Conservation (phyloP, 2,797 vertebrate species). For the Acipenser ruthenus region DNA sequence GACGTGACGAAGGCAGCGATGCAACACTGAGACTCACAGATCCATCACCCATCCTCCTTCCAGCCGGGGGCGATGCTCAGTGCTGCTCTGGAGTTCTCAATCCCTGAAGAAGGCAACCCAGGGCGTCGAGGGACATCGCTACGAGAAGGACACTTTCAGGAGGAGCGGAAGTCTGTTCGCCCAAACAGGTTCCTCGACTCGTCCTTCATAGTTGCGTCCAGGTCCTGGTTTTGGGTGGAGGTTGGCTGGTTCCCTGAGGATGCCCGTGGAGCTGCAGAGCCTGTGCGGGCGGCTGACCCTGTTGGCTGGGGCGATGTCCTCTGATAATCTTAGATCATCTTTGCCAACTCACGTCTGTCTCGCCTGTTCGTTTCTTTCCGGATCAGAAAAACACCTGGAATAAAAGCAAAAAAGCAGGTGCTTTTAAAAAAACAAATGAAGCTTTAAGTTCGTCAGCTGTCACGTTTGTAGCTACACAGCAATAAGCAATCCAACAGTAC, state of each 20-base stretch:
- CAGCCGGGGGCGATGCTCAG: not conserved
- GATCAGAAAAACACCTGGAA: not conserved
- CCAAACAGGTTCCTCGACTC: not conserved
- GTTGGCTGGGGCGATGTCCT: no score
- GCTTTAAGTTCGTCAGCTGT: no score
- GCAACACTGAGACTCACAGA: slow-evolving; percentile 62
- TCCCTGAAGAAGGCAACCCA: not conserved
- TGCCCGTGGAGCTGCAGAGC: no score
- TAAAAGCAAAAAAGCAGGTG: not conserved
- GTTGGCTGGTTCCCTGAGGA: no score
- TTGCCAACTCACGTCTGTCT: not conserved
- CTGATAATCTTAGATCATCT: no score
- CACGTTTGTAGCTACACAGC: no score
- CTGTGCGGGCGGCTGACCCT: no score
- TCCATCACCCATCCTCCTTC: slow-evolving; percentile 84
- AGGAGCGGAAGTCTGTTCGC: no score
- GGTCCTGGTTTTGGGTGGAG: no score
- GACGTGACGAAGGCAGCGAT: slow-evolving; percentile 61
- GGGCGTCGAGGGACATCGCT: not conserved
- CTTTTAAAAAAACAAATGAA: not conserved
- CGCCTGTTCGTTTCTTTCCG: not conserved
- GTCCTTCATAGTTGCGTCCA: not conserved
- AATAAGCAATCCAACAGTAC: no score
- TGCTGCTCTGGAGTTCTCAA: not conserved
- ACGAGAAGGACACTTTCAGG: no score